phyloP scores from a whole-genome alignment of 2,888 invertebrate species.

The Drosophila meridionalis region DNA sequence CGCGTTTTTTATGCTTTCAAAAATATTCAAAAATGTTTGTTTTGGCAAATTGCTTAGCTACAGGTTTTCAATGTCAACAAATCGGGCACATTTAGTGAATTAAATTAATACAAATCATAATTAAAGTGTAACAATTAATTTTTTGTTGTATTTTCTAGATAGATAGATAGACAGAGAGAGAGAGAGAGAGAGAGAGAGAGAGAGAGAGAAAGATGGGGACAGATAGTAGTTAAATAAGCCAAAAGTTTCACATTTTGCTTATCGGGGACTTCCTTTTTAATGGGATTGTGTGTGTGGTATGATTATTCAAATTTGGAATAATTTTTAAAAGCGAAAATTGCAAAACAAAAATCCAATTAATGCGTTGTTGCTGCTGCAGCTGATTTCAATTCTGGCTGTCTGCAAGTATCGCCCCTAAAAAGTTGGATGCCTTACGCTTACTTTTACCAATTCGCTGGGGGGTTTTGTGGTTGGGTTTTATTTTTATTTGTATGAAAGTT shows the following conservation, averaged over 20 bases:
- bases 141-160: conserved; percentile 77
- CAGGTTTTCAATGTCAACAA: conserved; percentile 82
- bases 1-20: conserved; percentile 46
- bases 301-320: conserved; percentile 37
- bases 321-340: conserved; percentile 83
- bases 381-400: conserved; percentile 59
- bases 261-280: not conserved
- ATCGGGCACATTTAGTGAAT: conserved; percentile 72
- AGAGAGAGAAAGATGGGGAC: conserved; percentile 23
- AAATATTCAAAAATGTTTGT: conserved; percentile 69
- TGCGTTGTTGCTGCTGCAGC: conserved; percentile 43
- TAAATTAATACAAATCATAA: conserved; percentile 45
- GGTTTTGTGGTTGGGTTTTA: conserved; percentile 32
- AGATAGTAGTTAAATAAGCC: conserved; percentile 9
- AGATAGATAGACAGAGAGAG: conserved; percentile 37
- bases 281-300: conserved; percentile 23
- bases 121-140: conserved; percentile 70
- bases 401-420: conserved; percentile 82
- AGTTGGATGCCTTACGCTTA: conserved; percentile 31
- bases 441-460: conserved; percentile 60
- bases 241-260: conserved; percentile 35
- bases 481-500: conserved; percentile 21
- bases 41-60: conserved; percentile 85
- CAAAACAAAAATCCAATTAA: conserved; percentile 85
- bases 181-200: conserved; percentile 33